Evolutionary conservation across 2,797 vertebrate genomes (phyloP), one percentile per base, ranked within the genome.

Genomic region (Protosalanx chinensis): DNA sequence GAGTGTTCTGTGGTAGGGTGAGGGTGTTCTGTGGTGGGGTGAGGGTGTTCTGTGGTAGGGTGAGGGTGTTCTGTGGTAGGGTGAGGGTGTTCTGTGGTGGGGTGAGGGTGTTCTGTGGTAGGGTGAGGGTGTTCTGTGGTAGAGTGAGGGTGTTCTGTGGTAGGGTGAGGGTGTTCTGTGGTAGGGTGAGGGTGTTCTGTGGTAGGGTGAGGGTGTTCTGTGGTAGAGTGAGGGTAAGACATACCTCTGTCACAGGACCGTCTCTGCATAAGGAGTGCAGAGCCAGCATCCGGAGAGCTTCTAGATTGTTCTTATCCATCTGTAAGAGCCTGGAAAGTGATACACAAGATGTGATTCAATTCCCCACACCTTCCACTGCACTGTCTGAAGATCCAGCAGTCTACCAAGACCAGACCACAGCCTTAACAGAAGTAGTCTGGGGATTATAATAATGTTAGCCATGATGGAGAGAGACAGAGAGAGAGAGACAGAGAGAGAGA

Each of bases 221-320:
- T 64, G 35, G 67, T 65, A 77, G 41, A 76, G 49, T 16, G n/a
- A 64, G 23, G 23, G 23, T 33, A 56, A 18, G 27, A 30, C 72
- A 85, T 88, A 97, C 98, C 95, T 96, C 94, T 37, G 86, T 73
- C 23, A 94, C 73, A 80, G 98, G 91, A 67, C 97, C 97, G 41
- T 96, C 94, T 76, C 95, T 91, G 80, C 98, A 98, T 29, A 99
- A 87, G 67, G 92, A 93, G 85, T 96, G 86, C 16, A 99, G 82
- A 7, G 93, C 93, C 72, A 96, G 87, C 93, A 98, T 96, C 86
- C 93, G 92, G 62, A 96, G 82, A 1, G 96, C 97, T 85, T 99
- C 96, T 78, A 95, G 87, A 83, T 95, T 97, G 85, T 94, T 90
- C 84, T 84, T 90, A 87, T 99, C 96, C 84, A 93, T 96, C 85